phyloP scores from a whole-genome alignment of 2,113 vertebrate genomes.

The Sylvietta virens region DNA sequence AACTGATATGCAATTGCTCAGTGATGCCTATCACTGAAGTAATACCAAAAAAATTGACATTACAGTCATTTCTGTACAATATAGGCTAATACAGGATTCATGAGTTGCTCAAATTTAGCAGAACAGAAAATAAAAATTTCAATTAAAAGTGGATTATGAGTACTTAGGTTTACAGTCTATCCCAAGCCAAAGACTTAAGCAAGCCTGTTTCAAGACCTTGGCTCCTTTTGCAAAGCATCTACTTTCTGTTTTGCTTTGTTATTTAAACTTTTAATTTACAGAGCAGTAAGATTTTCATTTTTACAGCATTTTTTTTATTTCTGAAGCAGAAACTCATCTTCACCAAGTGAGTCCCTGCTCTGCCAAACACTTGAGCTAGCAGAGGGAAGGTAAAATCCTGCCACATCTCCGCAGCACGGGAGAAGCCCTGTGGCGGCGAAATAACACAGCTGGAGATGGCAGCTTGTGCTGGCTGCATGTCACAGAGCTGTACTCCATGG shows the following conservation, averaged over 20 bases:
- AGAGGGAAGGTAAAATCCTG: background rate
- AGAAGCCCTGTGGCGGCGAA: background rate
- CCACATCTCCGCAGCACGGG: background rate
- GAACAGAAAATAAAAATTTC: constrained; percentile 8
- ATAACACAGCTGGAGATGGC: background rate
- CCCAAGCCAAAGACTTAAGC: background rate
- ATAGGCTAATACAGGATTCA: background rate
- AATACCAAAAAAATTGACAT: background rate
- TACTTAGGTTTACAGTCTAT: background rate
- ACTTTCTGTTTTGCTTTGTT: background rate
- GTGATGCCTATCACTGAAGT: background rate
- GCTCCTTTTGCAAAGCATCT: background rate
- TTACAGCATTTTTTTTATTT: background rate
- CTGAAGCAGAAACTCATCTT: background rate
- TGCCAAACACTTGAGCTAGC: background rate
- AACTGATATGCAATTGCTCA: background rate
- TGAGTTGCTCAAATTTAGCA: background rate
- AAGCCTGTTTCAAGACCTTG: background rate
- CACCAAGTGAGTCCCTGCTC: background rate
- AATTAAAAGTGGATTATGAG: constrained; percentile 10
- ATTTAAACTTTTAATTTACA: background rate
- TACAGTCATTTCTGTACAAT: background rate
- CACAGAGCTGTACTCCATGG: constrained; percentile 23
- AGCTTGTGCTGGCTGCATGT: background rate
- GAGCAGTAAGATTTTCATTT: background rate